Evolutionary conservation across 2,888 invertebrate genomes (phyloP).

Genomic region (Drosophila suboccidentalis): DNA sequence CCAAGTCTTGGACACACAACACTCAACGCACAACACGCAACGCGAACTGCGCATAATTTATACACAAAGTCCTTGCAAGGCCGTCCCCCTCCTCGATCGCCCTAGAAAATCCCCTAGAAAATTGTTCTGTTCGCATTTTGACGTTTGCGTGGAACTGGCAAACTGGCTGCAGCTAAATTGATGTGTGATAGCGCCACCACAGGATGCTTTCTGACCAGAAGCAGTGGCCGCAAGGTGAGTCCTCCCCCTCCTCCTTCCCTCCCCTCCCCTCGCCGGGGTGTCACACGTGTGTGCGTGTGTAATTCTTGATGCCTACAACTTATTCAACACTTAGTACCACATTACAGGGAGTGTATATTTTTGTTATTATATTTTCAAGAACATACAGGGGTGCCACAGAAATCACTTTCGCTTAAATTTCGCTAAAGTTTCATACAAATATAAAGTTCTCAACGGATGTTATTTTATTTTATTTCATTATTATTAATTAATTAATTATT

Average conservation of each 20-base stretch:
- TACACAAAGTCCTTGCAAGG: slow-evolving; percentile 32
- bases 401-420: too few relatives aligned
- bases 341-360: too few relatives aligned
- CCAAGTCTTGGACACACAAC: slow-evolving; percentile 15
- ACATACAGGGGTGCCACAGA: too few relatives aligned
- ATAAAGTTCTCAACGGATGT: too few relatives aligned
- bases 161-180: slow-evolving; percentile 81
- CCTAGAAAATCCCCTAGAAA: background rate
- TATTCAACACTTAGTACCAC: background rate
- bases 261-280: background rate
- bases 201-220: slow-evolving; percentile 88
- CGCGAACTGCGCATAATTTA: slow-evolving; percentile 33
- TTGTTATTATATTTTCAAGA: too few relatives aligned
- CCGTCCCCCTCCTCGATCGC: background rate
- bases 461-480: too few relatives aligned
- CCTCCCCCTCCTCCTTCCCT: background rate
- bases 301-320: slow-evolving; percentile 4
- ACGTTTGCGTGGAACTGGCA: slow-evolving; percentile 41
- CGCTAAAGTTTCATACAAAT: too few relatives aligned
- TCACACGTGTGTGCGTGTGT: slow-evolving; percentile 6
- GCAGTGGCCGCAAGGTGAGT: slow-evolving; percentile 85
- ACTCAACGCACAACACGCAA: slow-evolving; percentile 28
- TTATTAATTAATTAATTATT: too few relatives aligned
- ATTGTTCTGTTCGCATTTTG: slow-evolving; percentile 33
- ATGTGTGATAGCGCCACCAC: slow-evolving; percentile 91